A percentile compares a stretch with the other conserved stretches of the same genome.
phyloP scores from a whole-genome alignment of 1,140 invertebrate species.

The Drosophila fuyamai region DNA sequence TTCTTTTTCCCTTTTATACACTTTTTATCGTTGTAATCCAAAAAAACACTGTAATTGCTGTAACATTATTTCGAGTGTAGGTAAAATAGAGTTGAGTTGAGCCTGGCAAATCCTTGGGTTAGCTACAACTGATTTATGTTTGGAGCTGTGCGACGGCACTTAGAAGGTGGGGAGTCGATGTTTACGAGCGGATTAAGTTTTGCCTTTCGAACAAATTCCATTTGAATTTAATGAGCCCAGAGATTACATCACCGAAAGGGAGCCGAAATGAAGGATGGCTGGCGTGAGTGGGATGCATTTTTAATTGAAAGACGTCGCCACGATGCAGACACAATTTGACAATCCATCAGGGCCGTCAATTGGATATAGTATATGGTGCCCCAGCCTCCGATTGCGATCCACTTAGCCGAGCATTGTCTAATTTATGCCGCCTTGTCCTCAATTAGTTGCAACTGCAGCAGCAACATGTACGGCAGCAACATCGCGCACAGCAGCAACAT shows the following conservation, averaged over 20 bases:
- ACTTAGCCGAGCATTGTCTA: constrained; percentile 31
- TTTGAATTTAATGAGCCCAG: constrained; percentile 51
- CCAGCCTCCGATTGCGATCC: constrained; percentile 2
- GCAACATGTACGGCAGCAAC: neutral
- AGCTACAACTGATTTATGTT: constrained; percentile 47
- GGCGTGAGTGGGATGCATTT: constrained; percentile 14
- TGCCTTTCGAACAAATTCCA: constrained; percentile 46
- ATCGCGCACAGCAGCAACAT: constrained; percentile 6
- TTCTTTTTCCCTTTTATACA: too few relatives aligned
- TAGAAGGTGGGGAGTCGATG: constrained; percentile 34
- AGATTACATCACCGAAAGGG: constrained; percentile 40
- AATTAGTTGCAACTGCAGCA: constrained; percentile 50
- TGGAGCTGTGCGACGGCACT: constrained; percentile 15
- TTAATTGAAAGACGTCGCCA: constrained; percentile 46
- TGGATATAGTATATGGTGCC: neutral
- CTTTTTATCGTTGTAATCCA: too few relatives aligned
- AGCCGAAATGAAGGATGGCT: constrained; percentile 7
- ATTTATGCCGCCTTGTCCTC: constrained; percentile 53
- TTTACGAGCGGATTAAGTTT: constrained; percentile 54
- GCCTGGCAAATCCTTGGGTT: constrained; percentile 47
- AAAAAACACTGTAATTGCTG: too few relatives aligned
- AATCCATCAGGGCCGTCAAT: constrained; percentile 42
- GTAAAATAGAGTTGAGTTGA: constrained; percentile 10
- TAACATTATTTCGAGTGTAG: neutral
- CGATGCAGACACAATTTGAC: constrained; percentile 30